phyloP scores from a whole-genome alignment of 2,113 vertebrate genomes.

The Pachypanchax playfairii region DNA sequence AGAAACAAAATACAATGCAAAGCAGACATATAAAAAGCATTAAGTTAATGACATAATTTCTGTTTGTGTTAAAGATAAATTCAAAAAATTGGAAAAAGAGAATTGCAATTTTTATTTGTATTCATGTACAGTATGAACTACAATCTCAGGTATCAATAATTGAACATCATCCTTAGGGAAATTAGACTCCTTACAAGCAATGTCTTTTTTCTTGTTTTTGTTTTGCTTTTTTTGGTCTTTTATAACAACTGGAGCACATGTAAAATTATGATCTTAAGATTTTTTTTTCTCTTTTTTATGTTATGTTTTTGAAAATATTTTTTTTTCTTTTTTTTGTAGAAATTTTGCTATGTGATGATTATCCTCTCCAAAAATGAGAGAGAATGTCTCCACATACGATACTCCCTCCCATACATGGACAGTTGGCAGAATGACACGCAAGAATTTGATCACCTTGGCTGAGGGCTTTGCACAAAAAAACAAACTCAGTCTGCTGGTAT shows the following conservation, averaged over 20 bases:
- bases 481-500: slow-evolving; percentile 72
- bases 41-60: slow-evolving; percentile 22
- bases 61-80: slow-evolving; percentile 32
- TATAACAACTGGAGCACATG: slow-evolving; percentile 78
- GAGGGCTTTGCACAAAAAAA: slow-evolving; percentile 63
- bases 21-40: too few relatives aligned
- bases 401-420: slow-evolving; percentile 67
- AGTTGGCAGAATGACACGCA: slow-evolving; percentile 74
- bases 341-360: slow-evolving; percentile 73
- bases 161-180: slow-evolving; percentile 74
- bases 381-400: slow-evolving; percentile 62
- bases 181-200: slow-evolving; percentile 75
- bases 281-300: slow-evolving; percentile 59
- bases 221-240: slow-evolving; percentile 66
- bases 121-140: slow-evolving; percentile 85
- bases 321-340: slow-evolving; percentile 74
- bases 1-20: too few relatives aligned
- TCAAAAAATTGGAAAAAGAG: slow-evolving; percentile 67
- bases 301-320: slow-evolving; percentile 78
- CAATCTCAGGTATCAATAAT: slow-evolving; percentile 83
- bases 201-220: slow-evolving; percentile 67
- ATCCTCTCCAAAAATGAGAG: slow-evolving; percentile 75
- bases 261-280: slow-evolving; percentile 76
- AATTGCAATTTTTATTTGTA: slow-evolving; percentile 81
- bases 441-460: slow-evolving; percentile 69